Base-by-base conservation (phyloP, 2,797 vertebrate species). In the Pangasius djambal region DNA sequence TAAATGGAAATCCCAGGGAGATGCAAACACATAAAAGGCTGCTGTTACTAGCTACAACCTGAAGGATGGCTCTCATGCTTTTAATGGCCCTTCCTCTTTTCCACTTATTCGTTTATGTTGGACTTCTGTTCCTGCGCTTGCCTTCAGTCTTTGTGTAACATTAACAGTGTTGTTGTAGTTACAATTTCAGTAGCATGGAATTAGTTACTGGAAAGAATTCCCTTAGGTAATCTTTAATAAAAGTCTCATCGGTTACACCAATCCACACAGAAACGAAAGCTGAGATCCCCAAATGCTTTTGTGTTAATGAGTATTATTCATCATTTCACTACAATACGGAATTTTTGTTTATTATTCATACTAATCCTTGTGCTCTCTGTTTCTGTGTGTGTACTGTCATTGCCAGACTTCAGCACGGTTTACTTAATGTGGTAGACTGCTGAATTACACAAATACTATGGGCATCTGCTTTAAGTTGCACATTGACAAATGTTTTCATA, bases 361-460 rank as follows among this genome's bases (percentile, higher is more conserved):
- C 57, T 79, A 86, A 44, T 57, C n/a, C 22, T 65, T 67, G n/a
- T 67, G 40, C 40, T 63, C 40, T 69, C 50, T 69, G 52, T 61
- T 82, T 25, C 16, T 78, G 74, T 83, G 85, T 69, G 44, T 70
- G 31, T 86, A 25, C n/a, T 88, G 90, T 52, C 28, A 31, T 78
- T 83, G 79, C 61, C 61, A 75, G 52, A 70, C 70, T 67, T 85
- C 52, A 44, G 50, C 91, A 63, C 75, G 40, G 78, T 89, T 87
- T 84, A 88, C 94, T 95, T 94, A 94, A 94, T 79, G 84, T 91
- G 57, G 91, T 92, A 82, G 93, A 93, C 92, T 87, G 70, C 70
- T 85, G 3, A 65, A 83, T 25, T 70, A 55, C 48, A 70, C 65
- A 85, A 52, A 85, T 85, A 34, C 48, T 28, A 20, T 1, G 1